Evolutionary conservation across 2,888 invertebrate species (phyloP).

Genomic region (Rhynchonema sp.): DNA sequence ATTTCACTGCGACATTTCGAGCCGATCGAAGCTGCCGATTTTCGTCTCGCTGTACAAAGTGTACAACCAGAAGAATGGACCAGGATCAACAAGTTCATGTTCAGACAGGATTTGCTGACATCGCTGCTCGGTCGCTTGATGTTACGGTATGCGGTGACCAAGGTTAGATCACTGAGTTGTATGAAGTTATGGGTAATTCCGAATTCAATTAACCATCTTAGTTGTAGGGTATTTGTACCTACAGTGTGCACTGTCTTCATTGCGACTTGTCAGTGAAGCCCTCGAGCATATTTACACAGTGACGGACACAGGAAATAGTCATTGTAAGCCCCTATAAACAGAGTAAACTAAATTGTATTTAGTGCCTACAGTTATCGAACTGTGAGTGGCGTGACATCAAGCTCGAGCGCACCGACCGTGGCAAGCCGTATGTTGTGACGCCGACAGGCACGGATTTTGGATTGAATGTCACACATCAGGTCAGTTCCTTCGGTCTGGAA

Average conservation of each 20-base stretch:
- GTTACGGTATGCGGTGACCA: conserved; percentile 17
- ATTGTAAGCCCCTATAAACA: too few relatives aligned
- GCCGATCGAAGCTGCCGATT: background rate
- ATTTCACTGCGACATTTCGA: too few relatives aligned
- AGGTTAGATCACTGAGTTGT: conserved; percentile 7
- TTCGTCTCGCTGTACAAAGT: conserved; percentile 20
- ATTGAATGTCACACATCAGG: conserved; percentile 25
- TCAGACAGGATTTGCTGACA: conserved; percentile 21
- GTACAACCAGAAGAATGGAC: conserved; percentile 21
- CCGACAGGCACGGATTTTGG: conserved; percentile 19
- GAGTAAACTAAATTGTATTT: too few relatives aligned
- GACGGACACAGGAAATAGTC: too few relatives aligned
- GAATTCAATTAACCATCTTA: too few relatives aligned
- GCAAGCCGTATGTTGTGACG: conserved; percentile 20
- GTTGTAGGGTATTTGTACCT: too few relatives aligned
- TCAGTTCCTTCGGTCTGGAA: conserved; percentile 1
- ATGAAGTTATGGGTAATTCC: too few relatives aligned
- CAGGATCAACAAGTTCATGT: conserved; percentile 17
- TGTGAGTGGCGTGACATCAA: conserved; percentile 18
- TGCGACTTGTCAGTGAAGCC: too few relatives aligned
- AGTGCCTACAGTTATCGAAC: conserved; percentile 15
- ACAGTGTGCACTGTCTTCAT: too few relatives aligned
- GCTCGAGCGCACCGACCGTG: conserved; percentile 22
- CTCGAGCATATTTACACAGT: too few relatives aligned
- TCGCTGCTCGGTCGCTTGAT: conserved; percentile 21